Conservation (phyloP, 1,140 invertebrate species). For the Sarcophaga bullata region DNA sequence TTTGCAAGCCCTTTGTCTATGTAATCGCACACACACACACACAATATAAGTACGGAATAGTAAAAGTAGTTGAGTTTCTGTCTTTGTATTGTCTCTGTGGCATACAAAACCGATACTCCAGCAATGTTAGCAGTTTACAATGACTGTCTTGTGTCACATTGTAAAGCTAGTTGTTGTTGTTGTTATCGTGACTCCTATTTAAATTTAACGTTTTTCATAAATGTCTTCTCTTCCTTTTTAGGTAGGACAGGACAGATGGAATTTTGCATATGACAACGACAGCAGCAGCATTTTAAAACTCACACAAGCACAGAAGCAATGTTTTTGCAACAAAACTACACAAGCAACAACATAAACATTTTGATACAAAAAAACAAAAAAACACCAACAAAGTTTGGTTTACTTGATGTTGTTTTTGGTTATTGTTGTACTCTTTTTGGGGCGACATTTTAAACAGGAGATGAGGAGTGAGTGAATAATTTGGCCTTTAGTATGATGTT, state of each 20-base stretch:
- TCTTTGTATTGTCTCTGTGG: neutral
- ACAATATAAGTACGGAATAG: too few relatives aligned
- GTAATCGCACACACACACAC: too few relatives aligned
- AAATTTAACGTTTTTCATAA: neutral
- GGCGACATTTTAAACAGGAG: too few relatives aligned
- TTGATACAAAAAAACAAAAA: too few relatives aligned
- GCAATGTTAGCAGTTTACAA: neutral
- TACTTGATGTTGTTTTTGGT: neutral
- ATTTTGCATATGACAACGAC: constrained; percentile 9
- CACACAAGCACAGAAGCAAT: too few relatives aligned
- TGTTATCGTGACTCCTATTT: neutral
- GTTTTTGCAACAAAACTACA: too few relatives aligned
- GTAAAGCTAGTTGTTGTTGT: too few relatives aligned
- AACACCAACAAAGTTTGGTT: neutral
- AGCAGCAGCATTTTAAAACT: neutral
- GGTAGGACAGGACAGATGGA: neutral
- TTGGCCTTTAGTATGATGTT: constrained; percentile 20
- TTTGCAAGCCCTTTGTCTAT: neutral
- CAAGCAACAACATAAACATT: too few relatives aligned
- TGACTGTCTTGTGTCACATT: neutral
- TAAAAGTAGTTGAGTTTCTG: neutral
- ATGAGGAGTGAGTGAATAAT: too few relatives aligned
- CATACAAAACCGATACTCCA: neutral
- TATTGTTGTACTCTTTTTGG: too few relatives aligned
- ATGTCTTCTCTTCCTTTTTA: neutral